Evolutionary conservation across 1,140 invertebrate species (phyloP).

Genomic region (Geopemphigus sp.): DNA sequence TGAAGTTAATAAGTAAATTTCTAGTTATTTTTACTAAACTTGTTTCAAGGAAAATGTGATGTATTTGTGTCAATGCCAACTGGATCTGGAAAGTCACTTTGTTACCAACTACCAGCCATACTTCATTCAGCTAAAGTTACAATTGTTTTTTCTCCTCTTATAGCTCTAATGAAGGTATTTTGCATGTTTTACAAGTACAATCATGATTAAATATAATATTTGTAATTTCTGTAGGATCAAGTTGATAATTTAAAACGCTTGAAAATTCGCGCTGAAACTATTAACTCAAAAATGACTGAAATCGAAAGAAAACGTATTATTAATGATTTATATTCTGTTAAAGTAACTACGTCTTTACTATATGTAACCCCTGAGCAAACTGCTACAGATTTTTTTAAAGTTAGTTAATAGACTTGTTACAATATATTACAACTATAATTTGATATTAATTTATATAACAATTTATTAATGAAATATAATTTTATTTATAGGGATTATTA

Average conservation of each 20-base stretch:
- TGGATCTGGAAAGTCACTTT: constrained; percentile 70
- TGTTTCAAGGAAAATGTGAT: constrained; percentile 60
- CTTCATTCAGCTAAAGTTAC: constrained; percentile 61
- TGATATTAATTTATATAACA: too few species aligned
- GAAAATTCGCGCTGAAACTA: constrained; percentile 76
- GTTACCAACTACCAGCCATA: constrained; percentile 70
- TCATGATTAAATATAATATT: background rate
- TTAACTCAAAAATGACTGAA: constrained; percentile 81
- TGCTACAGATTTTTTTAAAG: constrained; percentile 72
- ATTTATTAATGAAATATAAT: background rate
- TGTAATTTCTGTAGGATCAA: constrained; percentile 57
- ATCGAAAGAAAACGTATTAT: constrained; percentile 73
- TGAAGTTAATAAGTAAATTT: constrained; percentile 53
- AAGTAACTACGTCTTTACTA: constrained; percentile 74
- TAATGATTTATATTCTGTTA: constrained; percentile 68
- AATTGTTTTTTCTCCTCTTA: constrained; percentile 68
- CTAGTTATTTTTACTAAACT: constrained; percentile 5
- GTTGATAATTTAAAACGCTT: constrained; percentile 60
- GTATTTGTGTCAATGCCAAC: constrained; percentile 74
- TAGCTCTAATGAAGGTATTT: constrained; percentile 67
- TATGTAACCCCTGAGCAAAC: constrained; percentile 93
- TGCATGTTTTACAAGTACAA: background rate
- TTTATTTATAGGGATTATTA: constrained; percentile 55
- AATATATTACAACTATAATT: background rate
- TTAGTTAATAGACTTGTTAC: constrained; percentile 51